Percentiles rank a stretch among this genome's conserved stretches.
Conservation (phyloP, 2,113 vertebrate genomes). For the Rhodinocichla rosea region DNA sequence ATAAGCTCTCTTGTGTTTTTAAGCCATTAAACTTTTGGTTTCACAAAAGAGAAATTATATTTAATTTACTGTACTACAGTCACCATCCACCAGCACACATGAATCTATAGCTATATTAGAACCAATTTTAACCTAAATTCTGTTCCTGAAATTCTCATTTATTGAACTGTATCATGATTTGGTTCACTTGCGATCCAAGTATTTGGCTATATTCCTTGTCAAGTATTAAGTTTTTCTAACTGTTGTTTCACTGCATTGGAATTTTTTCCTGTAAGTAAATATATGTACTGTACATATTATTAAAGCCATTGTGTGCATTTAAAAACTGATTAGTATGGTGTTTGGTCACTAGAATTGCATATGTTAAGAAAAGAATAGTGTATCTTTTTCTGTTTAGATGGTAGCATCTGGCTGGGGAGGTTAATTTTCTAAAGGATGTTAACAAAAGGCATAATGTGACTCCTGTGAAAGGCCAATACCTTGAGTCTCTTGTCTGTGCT, state of each 20-base stretch:
- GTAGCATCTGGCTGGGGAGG: neutral
- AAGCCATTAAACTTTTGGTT: neutral
- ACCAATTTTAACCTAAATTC: neutral
- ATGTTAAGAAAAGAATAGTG: neutral
- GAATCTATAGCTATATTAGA: neutral
- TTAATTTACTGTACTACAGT: neutral
- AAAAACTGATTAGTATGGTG: neutral
- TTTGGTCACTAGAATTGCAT: neutral
- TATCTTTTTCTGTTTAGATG: neutral
- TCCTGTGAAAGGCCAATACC: neutral
- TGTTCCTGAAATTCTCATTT: neutral
- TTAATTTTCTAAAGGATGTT: neutral
- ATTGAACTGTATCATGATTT: neutral
- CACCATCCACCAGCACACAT: neutral
- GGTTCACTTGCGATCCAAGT: neutral
- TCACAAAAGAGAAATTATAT: neutral
- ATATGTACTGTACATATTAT: neutral
- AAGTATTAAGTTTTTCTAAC: conserved; percentile 6
- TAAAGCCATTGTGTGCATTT: neutral
- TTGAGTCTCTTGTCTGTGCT: neutral
- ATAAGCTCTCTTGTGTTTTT: neutral
- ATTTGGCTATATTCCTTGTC: neutral
- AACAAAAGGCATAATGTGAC: neutral
- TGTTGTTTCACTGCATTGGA: neutral
- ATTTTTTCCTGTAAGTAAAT: neutral